These are phyloP conservation scores for Coracias cyanogaster DNA, from an alignment of 2,797 vertebrate genomes.

Conservation along the genomic window DNA sequence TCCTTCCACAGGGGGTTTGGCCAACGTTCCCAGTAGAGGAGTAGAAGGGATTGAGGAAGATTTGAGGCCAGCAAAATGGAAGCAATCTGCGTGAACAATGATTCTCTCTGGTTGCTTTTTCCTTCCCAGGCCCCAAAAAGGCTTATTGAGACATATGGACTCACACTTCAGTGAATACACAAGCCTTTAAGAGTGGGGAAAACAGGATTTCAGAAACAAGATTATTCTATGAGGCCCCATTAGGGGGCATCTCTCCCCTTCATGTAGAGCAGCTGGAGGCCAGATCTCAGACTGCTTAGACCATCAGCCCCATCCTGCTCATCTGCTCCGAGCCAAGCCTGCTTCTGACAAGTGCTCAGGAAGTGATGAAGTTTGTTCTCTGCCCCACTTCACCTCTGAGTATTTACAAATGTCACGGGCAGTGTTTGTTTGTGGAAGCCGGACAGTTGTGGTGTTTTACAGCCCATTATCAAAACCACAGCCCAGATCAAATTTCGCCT, in stretches of 20 bases:
- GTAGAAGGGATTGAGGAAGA: background rate
- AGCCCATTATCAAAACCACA: background rate
- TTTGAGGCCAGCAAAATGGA: background rate
- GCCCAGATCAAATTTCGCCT: background rate
- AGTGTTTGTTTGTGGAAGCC: background rate
- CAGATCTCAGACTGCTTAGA: rapidly evolving
- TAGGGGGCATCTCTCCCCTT: slow-evolving; percentile 45
- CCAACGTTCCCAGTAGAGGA: background rate
- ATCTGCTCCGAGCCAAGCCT: background rate
- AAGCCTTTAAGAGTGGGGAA: background rate
- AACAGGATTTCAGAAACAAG: background rate
- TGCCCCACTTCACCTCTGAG: background rate
- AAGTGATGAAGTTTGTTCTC: background rate
- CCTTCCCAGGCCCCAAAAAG: background rate
- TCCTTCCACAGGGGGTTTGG: background rate
- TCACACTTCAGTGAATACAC: background rate
- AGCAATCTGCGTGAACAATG: background rate
- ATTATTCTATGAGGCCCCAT: background rate
- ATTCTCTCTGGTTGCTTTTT: background rate
- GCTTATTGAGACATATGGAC: rapidly evolving
- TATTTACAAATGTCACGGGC: background rate
- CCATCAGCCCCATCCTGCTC: background rate
- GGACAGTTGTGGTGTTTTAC: background rate
- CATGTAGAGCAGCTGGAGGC: background rate
- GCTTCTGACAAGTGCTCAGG: background rate